These are phyloP conservation scores for Psococerastis gibbosa DNA, from an alignment of 2,888 invertebrate genomes.

Conservation along the genomic window DNA sequence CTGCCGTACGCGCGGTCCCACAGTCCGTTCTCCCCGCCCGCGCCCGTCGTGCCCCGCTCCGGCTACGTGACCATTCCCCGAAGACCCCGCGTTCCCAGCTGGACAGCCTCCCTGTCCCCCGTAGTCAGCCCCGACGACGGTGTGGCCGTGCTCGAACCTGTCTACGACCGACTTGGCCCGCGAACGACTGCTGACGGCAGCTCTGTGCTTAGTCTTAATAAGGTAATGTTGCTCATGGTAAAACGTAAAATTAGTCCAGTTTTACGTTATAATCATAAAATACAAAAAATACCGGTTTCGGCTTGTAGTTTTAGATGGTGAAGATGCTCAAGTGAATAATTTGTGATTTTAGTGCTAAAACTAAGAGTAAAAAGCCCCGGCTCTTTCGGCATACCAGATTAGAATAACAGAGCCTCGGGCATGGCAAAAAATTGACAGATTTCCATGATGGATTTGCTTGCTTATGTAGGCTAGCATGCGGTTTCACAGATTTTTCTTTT, in stretches of 20 bases:
- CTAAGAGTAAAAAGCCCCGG: too few relatives aligned
- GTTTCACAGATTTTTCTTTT: too few relatives aligned
- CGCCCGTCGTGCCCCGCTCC: slow-evolving; percentile 49
- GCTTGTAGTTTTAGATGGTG: slow-evolving; percentile 1
- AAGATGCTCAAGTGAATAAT: too few relatives aligned
- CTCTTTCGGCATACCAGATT: too few relatives aligned
- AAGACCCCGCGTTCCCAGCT: slow-evolving; percentile 62
- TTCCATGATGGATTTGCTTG: too few relatives aligned
- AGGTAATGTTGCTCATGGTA: too few relatives aligned
- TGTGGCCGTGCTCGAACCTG: slow-evolving; percentile 37
- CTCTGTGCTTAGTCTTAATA: slow-evolving; percentile 57
- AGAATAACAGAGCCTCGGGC: too few relatives aligned
- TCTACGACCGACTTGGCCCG: slow-evolving; percentile 70
- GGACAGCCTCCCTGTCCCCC: slow-evolving; percentile 47
- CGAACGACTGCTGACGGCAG: slow-evolving; percentile 77
- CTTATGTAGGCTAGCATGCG: too few relatives aligned
- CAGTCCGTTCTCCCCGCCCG: slow-evolving; percentile 51
- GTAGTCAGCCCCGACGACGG: slow-evolving; percentile 33
- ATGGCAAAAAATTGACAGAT: too few relatives aligned
- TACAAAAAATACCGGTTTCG: slow-evolving; percentile 5
- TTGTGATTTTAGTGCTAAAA: too few relatives aligned
- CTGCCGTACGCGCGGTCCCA: slow-evolving; percentile 60
- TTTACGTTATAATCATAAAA: too few relatives aligned
- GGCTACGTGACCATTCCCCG: slow-evolving; percentile 77
- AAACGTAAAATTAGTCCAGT: too few relatives aligned